A percentile compares a stretch with the other conserved stretches of the same genome.
Conservation (phyloP, 2,113 vertebrate species). For the Osmerus mordax region DNA sequence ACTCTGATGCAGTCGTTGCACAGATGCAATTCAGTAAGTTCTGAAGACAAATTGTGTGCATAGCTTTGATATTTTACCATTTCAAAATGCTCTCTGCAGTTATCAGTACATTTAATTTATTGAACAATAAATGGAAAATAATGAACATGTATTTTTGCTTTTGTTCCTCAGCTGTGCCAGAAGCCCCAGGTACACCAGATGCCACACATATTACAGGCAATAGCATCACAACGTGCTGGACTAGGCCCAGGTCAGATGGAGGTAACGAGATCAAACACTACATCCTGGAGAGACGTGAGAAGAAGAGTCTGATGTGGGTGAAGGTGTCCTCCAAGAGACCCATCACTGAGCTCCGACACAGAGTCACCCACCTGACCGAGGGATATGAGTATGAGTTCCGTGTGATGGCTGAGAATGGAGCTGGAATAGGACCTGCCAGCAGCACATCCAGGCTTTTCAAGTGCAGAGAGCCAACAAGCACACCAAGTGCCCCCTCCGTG, state of each 20-base stretch:
- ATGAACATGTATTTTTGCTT: conserved; percentile 24
- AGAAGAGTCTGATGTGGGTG: conserved; percentile 93
- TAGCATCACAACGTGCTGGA: conserved; percentile 92
- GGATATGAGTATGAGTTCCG: conserved; percentile 98
- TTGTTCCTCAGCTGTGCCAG: conserved; percentile 80
- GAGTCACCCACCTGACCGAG: conserved; percentile 88
- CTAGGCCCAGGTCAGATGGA: conserved; percentile 88
- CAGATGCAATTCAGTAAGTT: conserved; percentile 96
- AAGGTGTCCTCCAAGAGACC: conserved; percentile 93
- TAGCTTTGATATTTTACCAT: too few species aligned
- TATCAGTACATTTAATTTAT: background rate
- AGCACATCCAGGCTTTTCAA: conserved; percentile 90
- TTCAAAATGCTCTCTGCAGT: too few species aligned
- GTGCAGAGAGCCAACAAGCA: conserved; percentile 90
- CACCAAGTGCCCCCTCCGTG: conserved; percentile 86
- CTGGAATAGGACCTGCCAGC: conserved; percentile 88
- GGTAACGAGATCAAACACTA: conserved; percentile 96
- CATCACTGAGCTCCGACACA: conserved; percentile 87
- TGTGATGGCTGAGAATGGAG: conserved; percentile 95
- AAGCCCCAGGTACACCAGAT: conserved; percentile 92
- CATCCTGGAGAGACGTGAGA: conserved; percentile 95
- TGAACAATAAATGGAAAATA: background rate
- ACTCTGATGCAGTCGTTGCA: conserved; percentile 88
- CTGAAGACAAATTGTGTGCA: too few species aligned
- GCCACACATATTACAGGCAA: conserved; percentile 88